A percentile compares a stretch with the other conserved stretches of the same genome.
Evolutionary conservation across 37 sponge, comb jelly and placozoan species (phyloP).

Genomic region (Crambe crambe): DNA sequence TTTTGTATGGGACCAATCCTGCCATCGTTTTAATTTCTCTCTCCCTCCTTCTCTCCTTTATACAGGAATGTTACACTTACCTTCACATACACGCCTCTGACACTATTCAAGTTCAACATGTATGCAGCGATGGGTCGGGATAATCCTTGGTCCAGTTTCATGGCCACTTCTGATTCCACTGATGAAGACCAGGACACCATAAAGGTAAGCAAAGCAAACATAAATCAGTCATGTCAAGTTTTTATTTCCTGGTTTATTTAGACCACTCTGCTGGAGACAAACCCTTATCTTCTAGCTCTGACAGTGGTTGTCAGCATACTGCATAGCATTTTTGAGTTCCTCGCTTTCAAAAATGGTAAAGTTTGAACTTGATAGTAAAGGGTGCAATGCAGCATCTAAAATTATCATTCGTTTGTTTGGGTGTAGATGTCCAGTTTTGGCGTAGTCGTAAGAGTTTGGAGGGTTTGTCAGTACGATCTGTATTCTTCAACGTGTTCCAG

Average conservation of each 20-base stretch:
- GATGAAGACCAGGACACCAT: conserved; percentile 97
- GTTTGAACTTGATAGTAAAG: neutral
- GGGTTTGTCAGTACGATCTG: conserved; percentile 91
- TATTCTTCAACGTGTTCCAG: conserved; percentile 95
- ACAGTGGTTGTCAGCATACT: conserved; percentile 89
- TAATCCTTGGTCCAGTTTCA: conserved; percentile 63
- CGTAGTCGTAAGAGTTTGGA: conserved; percentile 85
- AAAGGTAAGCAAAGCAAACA: conserved; percentile 75
- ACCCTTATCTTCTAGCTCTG: conserved; percentile 92
- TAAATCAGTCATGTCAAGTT: no score
- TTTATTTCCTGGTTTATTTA: conserved; percentile 10
- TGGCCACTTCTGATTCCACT: conserved; percentile 49
- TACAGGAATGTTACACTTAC: conserved; percentile 59
- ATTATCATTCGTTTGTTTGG: neutral
- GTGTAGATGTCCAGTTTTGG: conserved; percentile 98
- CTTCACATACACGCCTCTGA: conserved; percentile 75
- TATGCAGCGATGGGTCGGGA: conserved; percentile 82
- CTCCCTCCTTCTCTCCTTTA: conserved; percentile 2
- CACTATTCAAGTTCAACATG: conserved; percentile 93
- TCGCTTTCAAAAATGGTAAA: conserved; percentile 99
- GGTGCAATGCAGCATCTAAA: neutral
- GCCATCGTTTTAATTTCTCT: neutral
- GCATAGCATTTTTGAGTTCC: conserved; percentile 97
- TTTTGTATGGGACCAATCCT: neutral
- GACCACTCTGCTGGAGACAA: conserved; percentile 94